A percentile compares a stretch with the other conserved stretches of the same genome.
phyloP scores from a whole-genome alignment of 2,113 vertebrate genomes.

The sheep (Ovis aries) region ARS-UI_Ramb_v3.0 NC_056056.1:198080501-198081000 shows the following conservation, averaged over 20 bases:
- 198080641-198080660: slow-evolving; percentile 73
- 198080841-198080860: slow-evolving; percentile 88
- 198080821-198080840: slow-evolving; percentile 82
- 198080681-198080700: slow-evolving; percentile 69
- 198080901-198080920: slow-evolving; percentile 85
- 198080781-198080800: slow-evolving; percentile 82
- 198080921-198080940: slow-evolving; percentile 79
- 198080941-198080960: slow-evolving; percentile 74
- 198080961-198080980: slow-evolving; percentile 81
- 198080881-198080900: slow-evolving; percentile 87
- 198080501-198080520: background rate
- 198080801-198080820: slow-evolving; percentile 83
- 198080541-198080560: background rate
- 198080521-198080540: background rate
- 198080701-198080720: slow-evolving; percentile 73
- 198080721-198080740: slow-evolving; percentile 77
- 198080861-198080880: slow-evolving; percentile 90
- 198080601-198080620: slow-evolving; percentile 49
- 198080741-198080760: slow-evolving; percentile 78
- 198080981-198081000: slow-evolving; percentile 78
- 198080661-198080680: slow-evolving; percentile 74
- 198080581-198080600: slow-evolving; percentile 54
- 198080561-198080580: slow-evolving; percentile 41
- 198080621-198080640: slow-evolving; percentile 32
- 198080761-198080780: slow-evolving; percentile 81